Conservation (phyloP, 2,113 vertebrate species). For the Prunella himalayana region DNA sequence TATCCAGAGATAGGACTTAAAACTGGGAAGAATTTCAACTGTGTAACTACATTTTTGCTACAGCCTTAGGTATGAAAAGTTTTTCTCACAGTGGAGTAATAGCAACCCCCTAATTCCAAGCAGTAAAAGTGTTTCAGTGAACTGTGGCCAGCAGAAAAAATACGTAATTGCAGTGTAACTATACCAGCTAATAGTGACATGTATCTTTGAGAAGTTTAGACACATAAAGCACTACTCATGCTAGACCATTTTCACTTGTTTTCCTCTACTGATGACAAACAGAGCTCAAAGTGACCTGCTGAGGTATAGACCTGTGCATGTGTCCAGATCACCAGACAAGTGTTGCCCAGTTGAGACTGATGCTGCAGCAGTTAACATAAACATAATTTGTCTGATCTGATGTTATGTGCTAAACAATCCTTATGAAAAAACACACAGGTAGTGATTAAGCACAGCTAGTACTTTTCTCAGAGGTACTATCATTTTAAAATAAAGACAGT, state of each 20-base stretch:
- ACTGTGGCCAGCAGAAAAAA: not conserved
- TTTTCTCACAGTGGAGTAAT: not conserved
- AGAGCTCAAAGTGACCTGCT: not conserved
- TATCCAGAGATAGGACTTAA: not conserved
- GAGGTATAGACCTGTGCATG: not conserved
- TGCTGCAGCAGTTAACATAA: not conserved
- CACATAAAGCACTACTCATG: not conserved
- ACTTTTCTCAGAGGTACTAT: not conserved
- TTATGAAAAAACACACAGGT: not conserved
- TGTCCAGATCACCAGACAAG: not conserved
- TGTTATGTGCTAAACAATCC: not conserved
- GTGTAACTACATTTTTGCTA: not conserved
- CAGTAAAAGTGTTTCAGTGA: not conserved
- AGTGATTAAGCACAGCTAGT: not conserved
- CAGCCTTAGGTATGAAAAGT: not conserved
- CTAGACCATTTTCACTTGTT: not conserved
- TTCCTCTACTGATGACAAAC: not conserved
- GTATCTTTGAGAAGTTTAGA: not conserved
- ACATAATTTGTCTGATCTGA: not conserved
- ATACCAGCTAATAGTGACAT: rapidly evolving
- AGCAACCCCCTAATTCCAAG: not conserved
- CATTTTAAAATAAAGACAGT: not conserved
- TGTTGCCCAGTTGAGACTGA: not conserved
- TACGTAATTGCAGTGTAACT: rapidly evolving
- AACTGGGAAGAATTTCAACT: not conserved